These are phyloP conservation scores for Gastrophryne carolinensis DNA, from an alignment of 2,797 vertebrate species.

Conservation along the genomic window DNA sequence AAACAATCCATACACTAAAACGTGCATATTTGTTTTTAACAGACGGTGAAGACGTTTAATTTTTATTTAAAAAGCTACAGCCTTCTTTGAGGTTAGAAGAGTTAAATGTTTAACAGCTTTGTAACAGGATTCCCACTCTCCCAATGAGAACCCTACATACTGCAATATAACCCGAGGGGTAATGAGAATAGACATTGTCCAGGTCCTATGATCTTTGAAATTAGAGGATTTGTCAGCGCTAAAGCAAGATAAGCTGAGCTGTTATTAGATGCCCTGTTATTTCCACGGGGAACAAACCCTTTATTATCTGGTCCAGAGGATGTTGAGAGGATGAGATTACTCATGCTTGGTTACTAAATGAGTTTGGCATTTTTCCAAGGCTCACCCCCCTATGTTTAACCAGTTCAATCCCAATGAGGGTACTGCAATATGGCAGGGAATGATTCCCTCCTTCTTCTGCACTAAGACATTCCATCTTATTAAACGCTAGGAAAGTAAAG, in stretches of 20 bases:
- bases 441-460: background rate
- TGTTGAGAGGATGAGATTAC: slow-evolving; percentile 41
- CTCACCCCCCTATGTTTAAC: slow-evolving; percentile 21
- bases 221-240: slow-evolving; percentile 49
- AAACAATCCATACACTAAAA: too few relatives aligned
- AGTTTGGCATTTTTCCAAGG: slow-evolving; percentile 44
- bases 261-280: slow-evolving; percentile 52
- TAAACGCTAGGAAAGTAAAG: too few relatives aligned
- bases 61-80: background rate
- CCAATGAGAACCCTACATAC: slow-evolving; percentile 14
- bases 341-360: slow-evolving; percentile 38
- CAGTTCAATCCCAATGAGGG: background rate
- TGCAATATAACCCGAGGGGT: slow-evolving; percentile 34
- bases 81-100: background rate
- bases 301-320: slow-evolving; percentile 43
- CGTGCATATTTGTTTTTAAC: too few relatives aligned
- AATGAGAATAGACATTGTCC: slow-evolving; percentile 46
- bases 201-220: slow-evolving; percentile 44
- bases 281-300: slow-evolving; percentile 44
- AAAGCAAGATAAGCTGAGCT: slow-evolving; percentile 46
- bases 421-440: background rate
- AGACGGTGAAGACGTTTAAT: too few relatives aligned
- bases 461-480: too few relatives aligned
- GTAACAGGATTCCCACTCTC: slow-evolving; percentile 8
- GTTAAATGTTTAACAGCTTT: slow-evolving; percentile 23